Evolutionary conservation across 2,113 vertebrate genomes (phyloP).

Genomic region (Nesogale talazaci): DNA sequence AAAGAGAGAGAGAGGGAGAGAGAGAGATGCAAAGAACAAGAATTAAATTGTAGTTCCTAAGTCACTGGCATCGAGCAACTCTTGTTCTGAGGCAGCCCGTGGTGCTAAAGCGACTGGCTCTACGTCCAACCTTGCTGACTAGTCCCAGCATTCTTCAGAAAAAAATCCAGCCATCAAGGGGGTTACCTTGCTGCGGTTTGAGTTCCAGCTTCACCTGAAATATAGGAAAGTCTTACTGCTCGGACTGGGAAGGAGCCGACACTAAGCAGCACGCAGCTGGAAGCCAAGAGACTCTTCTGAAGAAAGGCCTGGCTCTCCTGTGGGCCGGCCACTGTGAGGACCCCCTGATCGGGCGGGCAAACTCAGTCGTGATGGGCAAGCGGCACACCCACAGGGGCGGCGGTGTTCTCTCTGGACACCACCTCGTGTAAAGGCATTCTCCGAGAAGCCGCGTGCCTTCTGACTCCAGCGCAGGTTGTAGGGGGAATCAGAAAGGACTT

Average conservation of each 20-base stretch:
- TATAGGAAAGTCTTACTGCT: not conserved
- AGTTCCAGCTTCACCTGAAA: not conserved
- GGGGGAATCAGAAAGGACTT: not conserved
- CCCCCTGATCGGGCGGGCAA: accelerated
- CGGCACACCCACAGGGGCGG: not conserved
- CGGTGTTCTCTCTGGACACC: accelerated
- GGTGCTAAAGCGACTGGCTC: not conserved
- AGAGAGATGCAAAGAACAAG: not conserved
- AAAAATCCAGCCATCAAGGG: not conserved
- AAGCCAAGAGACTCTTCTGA: too few relatives aligned
- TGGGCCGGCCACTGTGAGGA: not conserved
- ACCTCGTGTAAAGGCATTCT: not conserved
- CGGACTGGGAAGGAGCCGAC: not conserved
- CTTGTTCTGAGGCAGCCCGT: not conserved
- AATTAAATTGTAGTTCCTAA: not conserved
- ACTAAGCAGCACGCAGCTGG: too few relatives aligned
- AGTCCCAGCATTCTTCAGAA: not conserved
- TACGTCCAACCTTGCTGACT: not conserved
- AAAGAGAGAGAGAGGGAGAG: not conserved
- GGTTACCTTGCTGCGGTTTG: not conserved
- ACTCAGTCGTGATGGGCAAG: not conserved
- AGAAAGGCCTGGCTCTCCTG: not conserved
- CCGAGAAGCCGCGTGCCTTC: not conserved
- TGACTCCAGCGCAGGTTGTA: not conserved
- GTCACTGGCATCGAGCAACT: not conserved